Percentiles rank a stretch among this genome's conserved stretches.
phyloP scores from a whole-genome alignment of 1,140 invertebrate genomes.

The Campoletis sonorensis region DNA sequence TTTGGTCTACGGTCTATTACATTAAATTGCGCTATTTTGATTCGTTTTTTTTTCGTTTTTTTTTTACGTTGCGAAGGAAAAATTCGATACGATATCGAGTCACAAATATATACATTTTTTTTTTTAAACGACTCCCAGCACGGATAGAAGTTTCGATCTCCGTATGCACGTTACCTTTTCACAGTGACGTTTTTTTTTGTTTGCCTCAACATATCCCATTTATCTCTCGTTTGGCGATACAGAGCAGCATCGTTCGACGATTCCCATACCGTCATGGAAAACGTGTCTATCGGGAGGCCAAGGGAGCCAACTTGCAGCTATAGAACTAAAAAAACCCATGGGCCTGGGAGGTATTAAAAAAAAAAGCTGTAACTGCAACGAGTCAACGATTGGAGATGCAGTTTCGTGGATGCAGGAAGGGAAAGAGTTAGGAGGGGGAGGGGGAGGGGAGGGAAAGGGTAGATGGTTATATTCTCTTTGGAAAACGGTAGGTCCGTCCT shows the following conservation, averaged over 20 bases:
- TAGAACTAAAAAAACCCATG: slow-evolving; percentile 16
- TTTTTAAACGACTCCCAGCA: too few species aligned
- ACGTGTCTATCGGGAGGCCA: slow-evolving; percentile 25
- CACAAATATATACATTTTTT: too few species aligned
- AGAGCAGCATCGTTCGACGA: slow-evolving; percentile 4
- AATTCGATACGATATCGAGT: too few species aligned
- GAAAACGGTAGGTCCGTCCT: neutral
- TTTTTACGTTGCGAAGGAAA: too few species aligned
- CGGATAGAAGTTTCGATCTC: neutral
- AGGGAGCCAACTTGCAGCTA: neutral
- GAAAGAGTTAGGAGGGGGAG: too few species aligned
- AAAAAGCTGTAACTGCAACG: slow-evolving; percentile 16
- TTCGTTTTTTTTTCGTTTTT: too few species aligned
- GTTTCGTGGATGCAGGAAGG: neutral
- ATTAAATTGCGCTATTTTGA: too few species aligned
- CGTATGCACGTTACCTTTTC: neutral
- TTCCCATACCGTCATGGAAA: slow-evolving; percentile 7
- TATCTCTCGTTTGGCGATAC: slow-evolving; percentile 22
- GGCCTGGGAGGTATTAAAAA: slow-evolving; percentile 6
- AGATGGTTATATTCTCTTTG: neutral
- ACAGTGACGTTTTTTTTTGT: neutral
- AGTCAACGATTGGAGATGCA: slow-evolving; percentile 9
- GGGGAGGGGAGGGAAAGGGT: too few species aligned
- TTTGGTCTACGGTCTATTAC: too few species aligned
- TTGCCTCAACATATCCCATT: neutral